Evolutionary conservation across 1,140 invertebrate species (phyloP).

Genomic region (Agrypnia vestita): DNA sequence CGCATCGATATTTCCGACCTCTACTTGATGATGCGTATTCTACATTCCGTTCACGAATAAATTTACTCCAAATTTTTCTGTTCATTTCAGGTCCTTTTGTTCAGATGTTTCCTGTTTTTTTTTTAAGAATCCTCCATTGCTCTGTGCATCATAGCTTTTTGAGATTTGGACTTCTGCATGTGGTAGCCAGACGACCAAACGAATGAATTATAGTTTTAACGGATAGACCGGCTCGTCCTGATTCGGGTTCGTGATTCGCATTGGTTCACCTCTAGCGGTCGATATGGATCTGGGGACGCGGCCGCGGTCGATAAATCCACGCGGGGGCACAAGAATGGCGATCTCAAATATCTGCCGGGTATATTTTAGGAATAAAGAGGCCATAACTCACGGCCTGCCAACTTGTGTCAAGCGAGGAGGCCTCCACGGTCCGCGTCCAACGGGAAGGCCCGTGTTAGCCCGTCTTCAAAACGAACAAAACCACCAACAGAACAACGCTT

Average conservation of each 20-base stretch:
- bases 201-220: too few species aligned
- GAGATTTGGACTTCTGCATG: too few species aligned
- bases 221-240: too few species aligned
- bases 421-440: slow-evolving; percentile 6
- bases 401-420: slow-evolving; percentile 57
- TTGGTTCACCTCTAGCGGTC: slow-evolving; percentile 15
- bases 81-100: too few species aligned
- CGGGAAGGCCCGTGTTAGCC: slow-evolving; percentile 30
- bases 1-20: too few species aligned
- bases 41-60: too few species aligned
- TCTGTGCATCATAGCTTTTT: too few species aligned
- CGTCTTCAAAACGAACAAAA: slow-evolving; percentile 26
- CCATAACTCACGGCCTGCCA: slow-evolving; percentile 59
- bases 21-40: too few species aligned
- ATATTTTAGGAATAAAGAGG: slow-evolving; percentile 60
- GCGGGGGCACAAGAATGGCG: slow-evolving; percentile 56
- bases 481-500: not conserved
- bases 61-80: too few species aligned
- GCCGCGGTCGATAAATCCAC: slow-evolving; percentile 56
- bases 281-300: slow-evolving; percentile 56
- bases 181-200: too few species aligned
- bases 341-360: slow-evolving; percentile 58
- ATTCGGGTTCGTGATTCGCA: slow-evolving; percentile 4
- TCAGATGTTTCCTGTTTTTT: too few species aligned
- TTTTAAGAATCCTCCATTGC: too few species aligned